These are phyloP conservation scores for Regulus satrapa DNA, from an alignment of 2,113 vertebrate genomes.

Conservation along the genomic window DNA sequence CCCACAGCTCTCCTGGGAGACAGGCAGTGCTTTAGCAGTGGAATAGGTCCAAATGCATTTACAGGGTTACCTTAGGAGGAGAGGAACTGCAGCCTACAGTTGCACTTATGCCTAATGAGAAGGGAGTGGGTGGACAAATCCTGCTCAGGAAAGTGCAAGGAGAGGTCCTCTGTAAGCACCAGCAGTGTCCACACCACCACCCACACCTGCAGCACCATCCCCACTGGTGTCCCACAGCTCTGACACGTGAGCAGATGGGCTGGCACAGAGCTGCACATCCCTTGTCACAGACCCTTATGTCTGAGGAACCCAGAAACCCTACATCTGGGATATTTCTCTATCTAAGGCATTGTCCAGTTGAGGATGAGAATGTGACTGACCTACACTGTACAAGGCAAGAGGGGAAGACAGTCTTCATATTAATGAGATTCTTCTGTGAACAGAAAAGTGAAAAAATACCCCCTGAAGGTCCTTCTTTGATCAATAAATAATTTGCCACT, in stretches of 20 bases:
- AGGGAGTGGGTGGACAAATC: neutral
- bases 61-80: neutral
- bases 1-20: neutral
- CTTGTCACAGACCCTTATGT: fast-evolving
- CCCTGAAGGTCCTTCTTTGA: neutral
- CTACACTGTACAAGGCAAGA: neutral
- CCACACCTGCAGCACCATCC: neutral
- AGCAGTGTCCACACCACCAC: neutral
- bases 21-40: neutral
- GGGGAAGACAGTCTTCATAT: neutral
- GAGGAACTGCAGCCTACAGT: neutral
- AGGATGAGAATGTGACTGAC: neutral
- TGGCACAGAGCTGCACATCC: neutral
- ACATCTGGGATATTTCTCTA: neutral
- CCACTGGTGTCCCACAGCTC: neutral
- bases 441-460: neutral
- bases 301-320: neutral
- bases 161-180: neutral
- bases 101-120: neutral
- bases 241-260: fast-evolving
- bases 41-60: neutral
- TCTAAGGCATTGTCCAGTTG: neutral
- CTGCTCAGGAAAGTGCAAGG: neutral
- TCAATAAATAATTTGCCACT: neutral
- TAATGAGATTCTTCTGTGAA: neutral